A percentile compares a stretch with the other conserved stretches of the same genome.
Conservation (phyloP, 1,140 invertebrate species). For the Chymomyza costata region DNA sequence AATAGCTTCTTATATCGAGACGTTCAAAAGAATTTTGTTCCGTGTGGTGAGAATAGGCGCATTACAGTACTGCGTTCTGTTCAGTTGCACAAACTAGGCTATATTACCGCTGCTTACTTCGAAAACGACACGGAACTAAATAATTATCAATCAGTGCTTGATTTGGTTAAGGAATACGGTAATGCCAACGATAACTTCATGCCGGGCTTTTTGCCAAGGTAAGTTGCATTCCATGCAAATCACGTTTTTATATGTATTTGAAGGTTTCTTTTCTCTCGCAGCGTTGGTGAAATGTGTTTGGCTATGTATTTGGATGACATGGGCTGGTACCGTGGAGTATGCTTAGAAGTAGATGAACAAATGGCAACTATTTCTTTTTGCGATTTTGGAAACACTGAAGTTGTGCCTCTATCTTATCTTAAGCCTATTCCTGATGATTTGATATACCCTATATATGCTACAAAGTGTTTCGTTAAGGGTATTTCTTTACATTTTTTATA, state of each 20-base stretch:
- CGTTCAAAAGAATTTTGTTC: slow-evolving; percentile 17
- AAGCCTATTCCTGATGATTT: slow-evolving; percentile 30
- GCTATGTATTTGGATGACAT: slow-evolving; percentile 30
- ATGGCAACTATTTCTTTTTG: slow-evolving; percentile 22
- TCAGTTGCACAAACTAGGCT: slow-evolving; percentile 15
- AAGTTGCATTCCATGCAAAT: too few relatives aligned
- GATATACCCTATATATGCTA: slow-evolving; percentile 11
- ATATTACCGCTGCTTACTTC: slow-evolving; percentile 32
- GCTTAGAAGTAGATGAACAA: slow-evolving; percentile 11
- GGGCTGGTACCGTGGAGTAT: slow-evolving; percentile 47
- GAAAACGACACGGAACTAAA: not conserved
- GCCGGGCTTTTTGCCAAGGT: slow-evolving; percentile 34
- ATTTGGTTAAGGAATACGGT: slow-evolving; percentile 5
- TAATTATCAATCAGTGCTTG: slow-evolving; percentile 13
- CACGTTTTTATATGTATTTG: too few relatives aligned
- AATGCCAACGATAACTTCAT: not conserved
- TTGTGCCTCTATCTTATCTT: slow-evolving; percentile 13
- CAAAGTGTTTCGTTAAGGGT: slow-evolving; percentile 49
- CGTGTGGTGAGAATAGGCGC: slow-evolving; percentile 8
- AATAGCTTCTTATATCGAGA: slow-evolving; percentile 26
- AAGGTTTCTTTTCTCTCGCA: too few relatives aligned
- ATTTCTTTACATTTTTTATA: not conserved
- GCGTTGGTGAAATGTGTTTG: slow-evolving; percentile 44
- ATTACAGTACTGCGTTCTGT: slow-evolving; percentile 8
- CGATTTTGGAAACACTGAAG: slow-evolving; percentile 43